phyloP scores from a whole-genome alignment of 2,888 invertebrate genomes.

The Synergus japonicus region DNA sequence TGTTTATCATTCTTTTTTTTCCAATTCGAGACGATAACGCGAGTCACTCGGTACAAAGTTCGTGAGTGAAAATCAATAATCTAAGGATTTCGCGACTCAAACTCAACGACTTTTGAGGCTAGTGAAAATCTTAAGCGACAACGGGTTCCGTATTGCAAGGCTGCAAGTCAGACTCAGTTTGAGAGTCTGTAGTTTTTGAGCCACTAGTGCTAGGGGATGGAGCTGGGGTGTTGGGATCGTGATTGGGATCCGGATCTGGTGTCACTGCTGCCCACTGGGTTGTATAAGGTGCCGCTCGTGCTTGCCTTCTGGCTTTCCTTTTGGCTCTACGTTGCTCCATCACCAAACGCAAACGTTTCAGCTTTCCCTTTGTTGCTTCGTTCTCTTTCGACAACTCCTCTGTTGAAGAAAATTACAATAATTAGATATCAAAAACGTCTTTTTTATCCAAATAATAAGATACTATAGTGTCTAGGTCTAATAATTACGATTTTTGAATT shows the following conservation, averaged over 20 bases:
- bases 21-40: constrained; percentile 11
- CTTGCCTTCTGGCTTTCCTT: constrained; percentile 85
- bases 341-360: constrained; percentile 91
- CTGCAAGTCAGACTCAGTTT: constrained; percentile 73
- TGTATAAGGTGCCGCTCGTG: constrained; percentile 84
- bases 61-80: constrained; percentile 28
- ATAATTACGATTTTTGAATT: background rate
- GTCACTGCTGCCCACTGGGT: constrained; percentile 77
- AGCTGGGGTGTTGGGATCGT: constrained; percentile 71
- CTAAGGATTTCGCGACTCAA: constrained; percentile 23
- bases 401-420: constrained; percentile 50
- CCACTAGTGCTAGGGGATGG: constrained; percentile 51
- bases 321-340: constrained; percentile 91
- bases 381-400: constrained; percentile 84
- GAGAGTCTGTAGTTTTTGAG: constrained; percentile 67
- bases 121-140: constrained; percentile 68
- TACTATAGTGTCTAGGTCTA: background rate
- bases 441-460: background rate
- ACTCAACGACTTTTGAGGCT: constrained; percentile 12
- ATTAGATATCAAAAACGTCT: background rate
- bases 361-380: constrained; percentile 89
- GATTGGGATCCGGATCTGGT: constrained; percentile 75
- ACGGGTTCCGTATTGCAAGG: constrained; percentile 75
- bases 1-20: constrained; percentile 4
- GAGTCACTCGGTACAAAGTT: constrained; percentile 27